Evolutionary conservation across 2,888 invertebrate genomes (phyloP).

Genomic region (Leucoma salicis): DNA sequence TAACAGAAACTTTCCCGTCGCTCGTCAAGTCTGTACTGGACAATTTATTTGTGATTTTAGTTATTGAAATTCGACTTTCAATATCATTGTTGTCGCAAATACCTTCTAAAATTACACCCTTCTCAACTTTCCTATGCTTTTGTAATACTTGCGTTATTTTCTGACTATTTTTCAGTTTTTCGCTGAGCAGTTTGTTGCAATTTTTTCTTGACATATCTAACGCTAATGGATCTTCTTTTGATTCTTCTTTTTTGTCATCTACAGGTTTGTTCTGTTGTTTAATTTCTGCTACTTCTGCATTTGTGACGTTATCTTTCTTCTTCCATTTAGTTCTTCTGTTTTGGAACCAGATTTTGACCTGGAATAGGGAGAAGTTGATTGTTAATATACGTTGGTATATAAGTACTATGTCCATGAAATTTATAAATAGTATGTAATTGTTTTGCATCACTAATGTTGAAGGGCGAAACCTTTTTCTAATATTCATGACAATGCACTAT

Average conservation of each 20-base stretch:
- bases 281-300: conserved; percentile 93
- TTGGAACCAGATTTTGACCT: conserved; percentile 97
- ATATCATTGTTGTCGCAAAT: conserved; percentile 71
- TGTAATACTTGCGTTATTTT: conserved; percentile 50
- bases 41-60: conserved; percentile 75
- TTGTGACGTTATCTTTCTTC: conserved; percentile 95
- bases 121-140: conserved; percentile 67
- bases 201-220: conserved; percentile 73
- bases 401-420: no score
- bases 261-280: conserved; percentile 81
- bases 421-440: no score
- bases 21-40: conserved; percentile 65
- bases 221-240: conserved; percentile 65
- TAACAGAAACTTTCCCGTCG: conserved; percentile 60
- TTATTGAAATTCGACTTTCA: conserved; percentile 77
- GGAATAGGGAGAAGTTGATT: conserved; percentile 56
- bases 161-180: conserved; percentile 57
- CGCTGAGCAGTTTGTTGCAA: conserved; percentile 66
- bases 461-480: no score
- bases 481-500: no score
- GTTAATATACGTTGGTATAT: no score
- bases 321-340: conserved; percentile 89
- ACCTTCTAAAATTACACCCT: conserved; percentile 61
- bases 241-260: conserved; percentile 54
- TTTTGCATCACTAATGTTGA: no score